Evolutionary conservation across 53 echinoderm and acorn worm genomes (phyloP), one percentile per base, ranked within the genome.

Genomic region (Apostichopus leukothele): DNA sequence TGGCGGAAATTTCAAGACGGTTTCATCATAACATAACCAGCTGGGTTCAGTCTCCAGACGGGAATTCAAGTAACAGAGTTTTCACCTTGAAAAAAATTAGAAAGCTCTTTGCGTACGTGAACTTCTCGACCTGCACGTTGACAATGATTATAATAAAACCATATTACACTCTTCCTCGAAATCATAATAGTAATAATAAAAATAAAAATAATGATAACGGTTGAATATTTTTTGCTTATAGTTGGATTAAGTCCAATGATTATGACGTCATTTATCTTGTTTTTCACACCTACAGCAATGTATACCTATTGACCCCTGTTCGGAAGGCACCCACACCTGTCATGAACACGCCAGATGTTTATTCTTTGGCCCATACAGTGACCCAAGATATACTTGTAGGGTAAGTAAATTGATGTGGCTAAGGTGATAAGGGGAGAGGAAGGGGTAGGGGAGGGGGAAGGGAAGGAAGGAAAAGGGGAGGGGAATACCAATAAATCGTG

Each of bases 241-340:
- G 39, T 39, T 39, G 39, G 39, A 39, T 57, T 57, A 7, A 7
- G 7, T 57, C 57, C 7, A 57, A 39, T 11, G 23, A 27, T 76
- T 12, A 39, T 52, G 77, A 76, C 77, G 50, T 71, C 14, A 71
- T 19, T 71, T 0, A 71, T 18, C 16, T 21, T 71, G 20, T 71
- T 76, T 76, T 71, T 71, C 20, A 5, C 71, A 18, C 20, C 71
- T 5, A 76, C 93, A 99, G 99, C 95, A 99, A 96, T 99, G 99
- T 86, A 99, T 95, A 25, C 96, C 96, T 4, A 96, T 99, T 88
- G 93, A 99, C 89, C 99, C 99, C 14, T 99, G 99, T 79, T 90
- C 91, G 1, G 99, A 99, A 67, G 96, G 94, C 6, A 96, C 99
- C 7, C 94, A 96, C 39, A 79, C 90, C 52, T 99, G 99, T 91